Conservation (phyloP, 1,140 invertebrate genomes). For the Kradibia gibbosae region DNA sequence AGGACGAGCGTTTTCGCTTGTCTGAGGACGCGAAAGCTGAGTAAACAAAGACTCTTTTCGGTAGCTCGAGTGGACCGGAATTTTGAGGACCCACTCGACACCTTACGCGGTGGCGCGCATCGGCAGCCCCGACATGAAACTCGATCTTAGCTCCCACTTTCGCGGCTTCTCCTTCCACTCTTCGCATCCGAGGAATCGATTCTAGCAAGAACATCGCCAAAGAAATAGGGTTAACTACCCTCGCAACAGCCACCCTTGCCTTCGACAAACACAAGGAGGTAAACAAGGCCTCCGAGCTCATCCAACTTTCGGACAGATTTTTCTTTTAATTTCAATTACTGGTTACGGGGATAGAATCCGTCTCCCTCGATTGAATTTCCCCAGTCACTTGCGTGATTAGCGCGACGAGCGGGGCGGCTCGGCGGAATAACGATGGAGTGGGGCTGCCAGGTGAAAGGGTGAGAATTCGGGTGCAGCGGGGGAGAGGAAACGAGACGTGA, state of each 20-base stretch:
- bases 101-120: conserved; percentile 52
- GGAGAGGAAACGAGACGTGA: no score
- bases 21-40: neutral
- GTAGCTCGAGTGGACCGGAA: conserved; percentile 49
- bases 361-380: neutral
- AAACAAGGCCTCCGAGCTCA: conserved; percentile 27
- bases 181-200: conserved; percentile 53
- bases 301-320: conserved; percentile 4
- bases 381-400: no score
- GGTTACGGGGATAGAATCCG: neutral
- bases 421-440: no score
- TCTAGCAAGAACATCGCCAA: conserved; percentile 29
- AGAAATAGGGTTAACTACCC: conserved; percentile 62
- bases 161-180: neutral
- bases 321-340: conserved; percentile 35
- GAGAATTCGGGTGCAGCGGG: no score
- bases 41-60: conserved; percentile 35
- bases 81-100: conserved; percentile 61
- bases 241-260: conserved; percentile 42
- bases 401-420: no score
- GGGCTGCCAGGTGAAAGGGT: no score
- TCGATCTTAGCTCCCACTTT: conserved; percentile 50
- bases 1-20: no score
- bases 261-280: neutral
- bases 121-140: conserved; percentile 49